Evolutionary conservation across 1,140 invertebrate genomes (phyloP).

Genomic region (Steinernema feltiae): DNA sequence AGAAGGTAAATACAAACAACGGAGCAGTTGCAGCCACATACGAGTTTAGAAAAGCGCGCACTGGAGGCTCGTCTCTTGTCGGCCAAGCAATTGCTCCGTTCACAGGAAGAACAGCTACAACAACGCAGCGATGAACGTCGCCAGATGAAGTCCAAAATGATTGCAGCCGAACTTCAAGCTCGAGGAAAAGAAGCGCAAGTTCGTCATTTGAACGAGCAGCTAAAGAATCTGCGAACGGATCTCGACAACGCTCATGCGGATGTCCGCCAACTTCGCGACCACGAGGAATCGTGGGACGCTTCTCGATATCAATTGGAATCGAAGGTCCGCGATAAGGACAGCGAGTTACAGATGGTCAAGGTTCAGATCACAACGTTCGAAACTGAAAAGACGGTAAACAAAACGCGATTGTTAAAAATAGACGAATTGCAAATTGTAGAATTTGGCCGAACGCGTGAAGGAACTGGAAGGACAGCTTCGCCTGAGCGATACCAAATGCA

Average conservation of each 20-base stretch:
- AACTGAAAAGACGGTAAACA: conserved; percentile 36
- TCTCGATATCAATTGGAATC: conserved; percentile 51
- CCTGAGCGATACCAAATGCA: conserved; percentile 48
- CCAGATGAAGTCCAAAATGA: conserved; percentile 54
- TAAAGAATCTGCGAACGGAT: conserved; percentile 54
- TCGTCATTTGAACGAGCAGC: conserved; percentile 55
- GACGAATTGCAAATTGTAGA: conserved; percentile 33
- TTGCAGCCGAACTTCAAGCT: conserved; percentile 52
- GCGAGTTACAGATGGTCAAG: conserved; percentile 44
- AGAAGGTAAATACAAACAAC: conserved; percentile 47
- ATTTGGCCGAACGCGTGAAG: conserved; percentile 48
- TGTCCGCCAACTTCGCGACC: conserved; percentile 45
- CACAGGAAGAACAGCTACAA: conserved; percentile 56
- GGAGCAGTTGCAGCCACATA: neutral
- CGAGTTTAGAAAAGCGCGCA: conserved; percentile 52
- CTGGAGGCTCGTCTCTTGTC: conserved; percentile 45
- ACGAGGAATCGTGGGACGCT: conserved; percentile 49
- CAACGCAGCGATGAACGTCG: conserved; percentile 49
- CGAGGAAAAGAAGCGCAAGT: conserved; percentile 56
- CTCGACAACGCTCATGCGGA: conserved; percentile 55
- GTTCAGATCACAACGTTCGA: conserved; percentile 48
- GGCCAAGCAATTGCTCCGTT: conserved; percentile 55
- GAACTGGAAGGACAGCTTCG: conserved; percentile 48
- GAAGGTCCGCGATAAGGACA: conserved; percentile 51
- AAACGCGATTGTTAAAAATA: conserved; percentile 17